Evolutionary conservation across 2,113 vertebrate genomes (phyloP).

Genomic region (Suncus etruscus): DNA sequence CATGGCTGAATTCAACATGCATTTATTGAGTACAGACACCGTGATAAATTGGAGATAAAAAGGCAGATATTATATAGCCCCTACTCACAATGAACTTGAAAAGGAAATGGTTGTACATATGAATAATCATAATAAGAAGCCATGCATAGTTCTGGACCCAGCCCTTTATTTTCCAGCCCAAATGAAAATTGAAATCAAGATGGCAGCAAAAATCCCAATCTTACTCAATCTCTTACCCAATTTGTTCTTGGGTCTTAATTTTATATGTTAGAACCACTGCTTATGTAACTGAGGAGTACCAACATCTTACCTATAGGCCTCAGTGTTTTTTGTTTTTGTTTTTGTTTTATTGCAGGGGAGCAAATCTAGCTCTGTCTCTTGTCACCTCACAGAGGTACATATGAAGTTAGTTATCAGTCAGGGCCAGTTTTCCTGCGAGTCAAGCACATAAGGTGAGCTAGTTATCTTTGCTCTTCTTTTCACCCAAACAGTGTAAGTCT

Average conservation of each 20-base stretch:
- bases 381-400: not conserved
- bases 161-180: not conserved
- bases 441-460: not conserved
- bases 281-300: not conserved
- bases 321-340: too few species aligned
- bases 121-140: not conserved
- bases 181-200: fast-evolving
- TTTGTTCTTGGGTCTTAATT: slow-evolving; percentile 42
- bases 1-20: not conserved
- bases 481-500: not conserved
- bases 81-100: not conserved
- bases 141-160: not conserved
- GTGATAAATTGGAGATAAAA: not conserved
- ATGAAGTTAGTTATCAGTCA: slow-evolving; percentile 41
- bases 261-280: slow-evolving; percentile 47
- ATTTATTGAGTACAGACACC: not conserved
- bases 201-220: not conserved
- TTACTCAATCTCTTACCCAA: slow-evolving; percentile 37
- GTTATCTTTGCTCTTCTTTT: not conserved
- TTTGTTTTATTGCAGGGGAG: not conserved
- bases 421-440: not conserved
- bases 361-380: slow-evolving; percentile 45
- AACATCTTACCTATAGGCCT: too few species aligned
- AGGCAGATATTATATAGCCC: not conserved
- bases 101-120: not conserved